These are phyloP conservation scores for Amphipoea lucens DNA, from an alignment of 2,888 invertebrate species.

Conservation along the genomic window DNA sequence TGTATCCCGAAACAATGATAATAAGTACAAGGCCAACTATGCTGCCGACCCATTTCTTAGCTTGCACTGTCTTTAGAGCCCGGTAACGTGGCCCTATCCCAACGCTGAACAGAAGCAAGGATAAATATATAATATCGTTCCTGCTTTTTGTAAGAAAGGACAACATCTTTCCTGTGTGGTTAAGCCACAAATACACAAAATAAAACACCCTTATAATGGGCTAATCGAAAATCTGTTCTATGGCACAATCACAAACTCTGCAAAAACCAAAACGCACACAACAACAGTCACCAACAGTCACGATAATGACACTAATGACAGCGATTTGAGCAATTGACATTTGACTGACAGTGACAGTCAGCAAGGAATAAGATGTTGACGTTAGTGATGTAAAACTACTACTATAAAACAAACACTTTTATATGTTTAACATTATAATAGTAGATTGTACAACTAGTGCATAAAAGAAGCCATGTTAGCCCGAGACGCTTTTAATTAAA, in stretches of 20 bases:
- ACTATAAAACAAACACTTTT: no score
- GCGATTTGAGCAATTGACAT: neutral
- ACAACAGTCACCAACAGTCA: neutral
- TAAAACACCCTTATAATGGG: neutral
- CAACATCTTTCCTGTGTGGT: slow-evolving; percentile 71
- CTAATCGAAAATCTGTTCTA: neutral
- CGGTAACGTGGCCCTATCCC: slow-evolving; percentile 92
- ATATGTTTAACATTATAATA: no score
- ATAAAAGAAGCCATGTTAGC: no score
- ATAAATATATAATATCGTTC: slow-evolving; percentile 94
- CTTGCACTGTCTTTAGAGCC: slow-evolving; percentile 78
- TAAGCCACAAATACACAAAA: neutral
- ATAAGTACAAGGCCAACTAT: slow-evolving; percentile 82
- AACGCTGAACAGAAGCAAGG: slow-evolving; percentile 92
- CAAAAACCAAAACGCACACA: slow-evolving; percentile 16
- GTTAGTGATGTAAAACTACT: no score
- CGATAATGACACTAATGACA: neutral
- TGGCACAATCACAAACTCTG: neutral
- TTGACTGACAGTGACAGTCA: neutral
- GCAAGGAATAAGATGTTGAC: neutral
- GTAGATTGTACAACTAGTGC: no score
- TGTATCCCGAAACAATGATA: slow-evolving; percentile 82
- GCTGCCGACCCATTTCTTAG: slow-evolving; percentile 90
- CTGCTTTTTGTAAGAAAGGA: slow-evolving; percentile 90
- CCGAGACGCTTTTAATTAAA: no score